A percentile compares a stretch with the other conserved stretches of the same genome.
Evolutionary conservation across 2,113 vertebrate genomes (phyloP).

Genomic region (Proteles cristata): DNA sequence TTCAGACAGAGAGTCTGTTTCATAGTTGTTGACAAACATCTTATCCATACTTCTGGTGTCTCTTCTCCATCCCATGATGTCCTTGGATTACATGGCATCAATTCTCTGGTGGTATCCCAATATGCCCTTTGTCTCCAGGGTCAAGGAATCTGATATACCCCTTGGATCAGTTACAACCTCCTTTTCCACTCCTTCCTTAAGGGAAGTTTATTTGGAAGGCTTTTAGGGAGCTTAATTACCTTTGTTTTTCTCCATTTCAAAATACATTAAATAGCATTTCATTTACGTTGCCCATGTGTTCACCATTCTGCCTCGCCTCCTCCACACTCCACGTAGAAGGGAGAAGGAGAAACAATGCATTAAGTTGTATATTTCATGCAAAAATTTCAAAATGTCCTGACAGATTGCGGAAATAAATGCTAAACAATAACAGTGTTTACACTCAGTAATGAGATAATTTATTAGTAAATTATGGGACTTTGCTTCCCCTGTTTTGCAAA

Average conservation of each 20-base stretch:
- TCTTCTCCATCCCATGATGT: background rate
- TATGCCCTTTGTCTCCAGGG: background rate
- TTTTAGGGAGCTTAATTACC: conserved; percentile 70
- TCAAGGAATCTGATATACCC: background rate
- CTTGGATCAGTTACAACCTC: conserved; percentile 14
- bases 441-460: conserved; percentile 72
- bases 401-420: conserved; percentile 72
- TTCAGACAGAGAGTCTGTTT: background rate
- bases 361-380: conserved; percentile 56
- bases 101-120: background rate
- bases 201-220: conserved; percentile 67
- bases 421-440: conserved; percentile 70
- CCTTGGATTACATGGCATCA: background rate
- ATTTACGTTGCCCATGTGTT: conserved; percentile 62
- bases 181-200: background rate
- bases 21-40: background rate
- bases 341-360: conserved; percentile 25
- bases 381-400: conserved; percentile 68
- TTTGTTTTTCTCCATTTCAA: conserved; percentile 67
- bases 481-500: conserved; percentile 63
- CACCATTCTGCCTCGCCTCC: conserved; percentile 14
- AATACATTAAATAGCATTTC: conserved; percentile 64
- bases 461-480: conserved; percentile 70
- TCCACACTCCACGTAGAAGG: fast-evolving
- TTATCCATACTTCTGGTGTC: background rate